Evolutionary conservation across 2,113 vertebrate species (phyloP), one percentile per base, ranked within the genome.

Genomic region (Proterorhinus semilunaris): DNA sequence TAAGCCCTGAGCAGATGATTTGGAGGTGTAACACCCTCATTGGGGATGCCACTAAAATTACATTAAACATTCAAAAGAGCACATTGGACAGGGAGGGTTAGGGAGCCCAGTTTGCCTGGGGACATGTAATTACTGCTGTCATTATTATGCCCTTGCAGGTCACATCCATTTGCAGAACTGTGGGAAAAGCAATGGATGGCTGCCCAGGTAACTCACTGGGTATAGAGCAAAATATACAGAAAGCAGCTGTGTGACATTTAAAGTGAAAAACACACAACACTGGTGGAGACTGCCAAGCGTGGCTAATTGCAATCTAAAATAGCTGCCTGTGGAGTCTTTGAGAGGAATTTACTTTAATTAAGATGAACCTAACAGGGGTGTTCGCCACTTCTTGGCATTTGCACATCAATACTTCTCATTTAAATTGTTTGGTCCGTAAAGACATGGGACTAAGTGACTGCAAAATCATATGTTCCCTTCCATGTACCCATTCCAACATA

Each of bases 291-390:
- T 44, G 44, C 27, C 2, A 87, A 57, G 70, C 73, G 74, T 69
- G 76, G 78, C 65, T 87, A 87, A 90, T 89, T 90, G 69, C 79
- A 79, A 62, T 71, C 53, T 73, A 72, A 83, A 85, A 83, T 72
- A 79, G 79, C 71, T 73, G 64, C 79, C 84, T 84, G 83, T 70
- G 61, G 83, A 78, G 80, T 74, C 76, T 83, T 86, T 85, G 80
- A 85, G 67, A 64, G 73, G 66, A 69, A 82, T 81, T 82, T 61
- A 49, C 64, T 83, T 87, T 88, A 89, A 90, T 89, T 89, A 87
- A 85, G 79, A 86, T 82, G 74, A 72, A 49, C 69, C 74, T 69
- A 67, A 64, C 55, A 69, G 63, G 71, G n/a, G 17, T 10, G 51
- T 47, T 62, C 59, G 65, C 69, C 80, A 74, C 43, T 59, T 46